Conservation (phyloP, 2,797 vertebrate genomes). For the Tauraco hartlaubi region DNA sequence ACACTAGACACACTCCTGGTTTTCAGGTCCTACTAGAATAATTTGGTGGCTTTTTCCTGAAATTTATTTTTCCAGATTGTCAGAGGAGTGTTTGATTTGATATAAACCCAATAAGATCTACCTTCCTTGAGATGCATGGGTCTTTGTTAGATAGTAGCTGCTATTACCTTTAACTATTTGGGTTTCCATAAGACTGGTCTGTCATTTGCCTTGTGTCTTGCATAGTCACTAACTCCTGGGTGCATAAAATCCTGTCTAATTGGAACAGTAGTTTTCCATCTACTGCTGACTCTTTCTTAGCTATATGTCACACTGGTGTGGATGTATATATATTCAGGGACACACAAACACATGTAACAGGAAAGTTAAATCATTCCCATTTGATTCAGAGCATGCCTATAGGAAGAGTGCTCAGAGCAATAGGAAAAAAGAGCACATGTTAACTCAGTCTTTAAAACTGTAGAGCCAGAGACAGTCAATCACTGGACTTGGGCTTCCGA, state of each 20-base stretch:
- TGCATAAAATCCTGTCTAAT: neutral
- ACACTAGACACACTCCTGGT: rapidly evolving
- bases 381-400: neutral
- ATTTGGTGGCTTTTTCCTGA: neutral
- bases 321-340: neutral
- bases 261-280: neutral
- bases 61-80: neutral
- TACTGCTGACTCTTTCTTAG: neutral
- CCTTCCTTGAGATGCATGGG: neutral
- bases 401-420: neutral
- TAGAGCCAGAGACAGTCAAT: neutral
- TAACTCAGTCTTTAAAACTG: neutral
- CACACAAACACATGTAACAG: rapidly evolving
- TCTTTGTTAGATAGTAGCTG: neutral
- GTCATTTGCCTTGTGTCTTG: neutral
- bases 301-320: neutral
- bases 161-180: neutral
- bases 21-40: neutral
- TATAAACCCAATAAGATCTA: neutral
- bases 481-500: neutral
- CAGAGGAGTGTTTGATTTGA: neutral
- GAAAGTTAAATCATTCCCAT: neutral
- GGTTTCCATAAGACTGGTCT: neutral
- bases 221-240: neutral
- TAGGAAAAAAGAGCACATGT: neutral